Percentiles rank a stretch among this genome's conserved stretches.
phyloP scores from a whole-genome alignment of 2,888 invertebrate genomes.

The Diarsia rubi region DNA sequence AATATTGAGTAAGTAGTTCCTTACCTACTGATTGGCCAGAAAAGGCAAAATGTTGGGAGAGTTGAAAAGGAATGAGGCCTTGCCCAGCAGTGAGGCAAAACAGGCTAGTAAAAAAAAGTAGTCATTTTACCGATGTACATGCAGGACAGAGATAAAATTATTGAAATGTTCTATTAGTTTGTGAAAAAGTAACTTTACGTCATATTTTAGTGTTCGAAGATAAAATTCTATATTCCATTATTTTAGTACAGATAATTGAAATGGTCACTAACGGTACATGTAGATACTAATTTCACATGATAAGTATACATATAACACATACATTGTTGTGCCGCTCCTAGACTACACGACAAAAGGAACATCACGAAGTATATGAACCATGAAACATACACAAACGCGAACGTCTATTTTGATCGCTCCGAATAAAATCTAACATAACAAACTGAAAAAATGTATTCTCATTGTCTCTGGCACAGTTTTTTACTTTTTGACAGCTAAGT shows the following conservation, averaged over 20 bases:
- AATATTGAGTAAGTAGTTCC: no score
- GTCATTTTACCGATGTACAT: no score
- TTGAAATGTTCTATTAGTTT: no score
- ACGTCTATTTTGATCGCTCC: slow-evolving; percentile 35
- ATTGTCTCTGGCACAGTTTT: not conserved
- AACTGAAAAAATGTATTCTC: not conserved
- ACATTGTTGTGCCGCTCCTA: slow-evolving; percentile 46
- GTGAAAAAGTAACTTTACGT: no score
- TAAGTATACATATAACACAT: slow-evolving; percentile 29
- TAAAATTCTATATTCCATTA: not conserved
- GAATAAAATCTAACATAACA: slow-evolving; percentile 7
- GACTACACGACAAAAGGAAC: slow-evolving; percentile 39
- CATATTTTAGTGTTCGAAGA: not conserved
- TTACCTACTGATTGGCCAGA: no score
- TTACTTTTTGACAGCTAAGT: slow-evolving; percentile 19
- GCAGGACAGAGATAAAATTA: no score
- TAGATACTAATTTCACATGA: slow-evolving; percentile 11
- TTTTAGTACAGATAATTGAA: not conserved
- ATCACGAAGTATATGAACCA: slow-evolving; percentile 44
- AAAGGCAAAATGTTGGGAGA: no score
- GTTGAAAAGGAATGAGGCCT: no score
- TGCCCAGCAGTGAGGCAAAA: no score
- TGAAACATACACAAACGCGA: slow-evolving; percentile 47
- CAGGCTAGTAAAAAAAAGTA: no score
- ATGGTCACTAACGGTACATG: not conserved